Evolutionary conservation across 92 coral and sea anemone species (phyloP).

Genomic region (Phenganax marumi): DNA sequence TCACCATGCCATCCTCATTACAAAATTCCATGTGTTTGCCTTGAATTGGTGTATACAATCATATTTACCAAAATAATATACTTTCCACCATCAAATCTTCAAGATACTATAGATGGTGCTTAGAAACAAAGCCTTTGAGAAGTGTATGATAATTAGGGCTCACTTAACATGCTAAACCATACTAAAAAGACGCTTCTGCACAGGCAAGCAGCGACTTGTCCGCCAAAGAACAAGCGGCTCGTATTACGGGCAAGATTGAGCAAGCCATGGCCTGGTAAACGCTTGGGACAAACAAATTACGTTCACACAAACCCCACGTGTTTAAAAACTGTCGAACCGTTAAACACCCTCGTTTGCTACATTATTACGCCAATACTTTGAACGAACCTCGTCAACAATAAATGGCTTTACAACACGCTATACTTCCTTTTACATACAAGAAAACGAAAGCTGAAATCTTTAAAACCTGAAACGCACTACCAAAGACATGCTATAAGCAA

Average conservation of each 20-base stretch:
- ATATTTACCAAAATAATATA: background rate
- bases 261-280: background rate
- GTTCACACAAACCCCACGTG: slow-evolving; percentile 9
- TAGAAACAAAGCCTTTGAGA: slow-evolving; percentile 23
- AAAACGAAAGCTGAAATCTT: slow-evolving; percentile 7
- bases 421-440: background rate
- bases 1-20: slow-evolving; percentile 20
- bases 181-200: background rate
- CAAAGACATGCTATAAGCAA: slow-evolving; percentile 4
- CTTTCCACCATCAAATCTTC: background rate
- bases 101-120: background rate
- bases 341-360: background rate
- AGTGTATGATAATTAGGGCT: slow-evolving; percentile 4
- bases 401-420: background rate
- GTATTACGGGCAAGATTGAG: slow-evolving; percentile 39
- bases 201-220: slow-evolving; percentile 32
- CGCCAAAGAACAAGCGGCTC: background rate
- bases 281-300: background rate
- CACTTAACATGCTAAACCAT: slow-evolving; percentile 23
- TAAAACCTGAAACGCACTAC: background rate
- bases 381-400: background rate
- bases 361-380: background rate
- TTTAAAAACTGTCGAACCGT: background rate
- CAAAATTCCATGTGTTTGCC: slow-evolving; percentile 24
- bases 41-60: background rate